Conservation (phyloP, 2,797 vertebrate species). For the Lycodopsis pacificus region DNA sequence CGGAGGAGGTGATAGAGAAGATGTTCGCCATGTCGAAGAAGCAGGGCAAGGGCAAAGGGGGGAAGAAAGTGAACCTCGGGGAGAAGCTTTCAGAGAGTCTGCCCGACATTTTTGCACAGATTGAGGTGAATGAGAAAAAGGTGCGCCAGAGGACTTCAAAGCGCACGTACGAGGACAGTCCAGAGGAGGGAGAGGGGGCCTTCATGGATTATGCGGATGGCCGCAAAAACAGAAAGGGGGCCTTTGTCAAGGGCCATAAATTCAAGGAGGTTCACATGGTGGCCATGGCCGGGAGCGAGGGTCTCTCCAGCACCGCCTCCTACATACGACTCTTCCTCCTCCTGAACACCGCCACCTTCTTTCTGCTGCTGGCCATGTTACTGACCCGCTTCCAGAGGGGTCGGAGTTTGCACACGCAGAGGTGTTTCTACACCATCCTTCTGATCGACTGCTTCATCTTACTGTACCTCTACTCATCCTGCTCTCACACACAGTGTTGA, state of each 20-base stretch:
- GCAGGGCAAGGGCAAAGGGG: constrained; percentile 85
- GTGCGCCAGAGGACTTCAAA: constrained; percentile 90
- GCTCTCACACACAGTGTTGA: constrained; percentile 94
- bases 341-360: constrained; percentile 94
- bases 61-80: constrained; percentile 81
- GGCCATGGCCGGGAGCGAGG: constrained; percentile 79
- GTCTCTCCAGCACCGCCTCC: constrained; percentile 84
- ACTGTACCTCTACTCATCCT: constrained; percentile 95
- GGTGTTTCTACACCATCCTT: constrained; percentile 93
- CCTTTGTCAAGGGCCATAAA: constrained; percentile 78
- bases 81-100: constrained; percentile 89
- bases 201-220: constrained; percentile 91
- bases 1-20: constrained; percentile 90
- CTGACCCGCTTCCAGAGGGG: constrained; percentile 91
- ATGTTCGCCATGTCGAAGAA: constrained; percentile 91
- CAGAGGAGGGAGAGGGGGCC: constrained; percentile 90
- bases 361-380: constrained; percentile 92
- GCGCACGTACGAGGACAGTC: constrained; percentile 89
- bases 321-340: constrained; percentile 95
- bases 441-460: constrained; percentile 94
- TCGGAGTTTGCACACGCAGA: constrained; percentile 91
- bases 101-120: constrained; percentile 95
- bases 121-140: constrained; percentile 93
- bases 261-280: constrained; percentile 85
- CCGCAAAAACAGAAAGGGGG: constrained; percentile 84